Evolutionary conservation across 2,797 vertebrate genomes (phyloP).

Genomic region (Malurus splendens): DNA sequence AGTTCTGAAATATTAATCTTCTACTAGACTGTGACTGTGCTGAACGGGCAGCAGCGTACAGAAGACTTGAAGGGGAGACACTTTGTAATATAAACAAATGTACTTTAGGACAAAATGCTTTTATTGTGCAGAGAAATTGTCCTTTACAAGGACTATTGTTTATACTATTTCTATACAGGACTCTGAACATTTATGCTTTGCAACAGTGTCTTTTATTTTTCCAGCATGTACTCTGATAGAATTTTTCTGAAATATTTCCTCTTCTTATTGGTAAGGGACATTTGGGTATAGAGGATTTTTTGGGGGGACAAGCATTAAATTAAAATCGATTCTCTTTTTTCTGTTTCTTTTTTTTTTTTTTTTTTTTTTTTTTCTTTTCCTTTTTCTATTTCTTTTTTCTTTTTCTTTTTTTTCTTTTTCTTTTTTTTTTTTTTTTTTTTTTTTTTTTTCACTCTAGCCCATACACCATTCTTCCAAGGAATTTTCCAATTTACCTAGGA

Average conservation of each 20-base stretch:
- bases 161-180: neutral
- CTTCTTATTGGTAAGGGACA: neutral
- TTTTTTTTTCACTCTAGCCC: neutral
- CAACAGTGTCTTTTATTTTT: neutral
- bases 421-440: neutral
- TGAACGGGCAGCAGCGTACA: constrained; percentile 39
- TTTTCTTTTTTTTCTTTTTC: neutral
- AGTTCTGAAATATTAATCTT: constrained; percentile 87
- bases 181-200: neutral
- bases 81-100: constrained; percentile 33
- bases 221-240: neutral
- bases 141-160: neutral
- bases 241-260: neutral
- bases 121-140: neutral
- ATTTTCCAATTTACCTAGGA: neutral
- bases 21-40: constrained; percentile 63
- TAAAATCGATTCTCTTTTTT: neutral
- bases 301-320: neutral
- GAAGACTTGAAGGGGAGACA: neutral
- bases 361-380: neutral
- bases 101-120: constrained; percentile 23
- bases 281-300: neutral
- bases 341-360: neutral
- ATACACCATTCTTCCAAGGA: neutral
- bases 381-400: no score